These are phyloP conservation scores for Tragelaphus buxtoni DNA, from an alignment of 2,113 vertebrate species.

Conservation along the genomic window DNA sequence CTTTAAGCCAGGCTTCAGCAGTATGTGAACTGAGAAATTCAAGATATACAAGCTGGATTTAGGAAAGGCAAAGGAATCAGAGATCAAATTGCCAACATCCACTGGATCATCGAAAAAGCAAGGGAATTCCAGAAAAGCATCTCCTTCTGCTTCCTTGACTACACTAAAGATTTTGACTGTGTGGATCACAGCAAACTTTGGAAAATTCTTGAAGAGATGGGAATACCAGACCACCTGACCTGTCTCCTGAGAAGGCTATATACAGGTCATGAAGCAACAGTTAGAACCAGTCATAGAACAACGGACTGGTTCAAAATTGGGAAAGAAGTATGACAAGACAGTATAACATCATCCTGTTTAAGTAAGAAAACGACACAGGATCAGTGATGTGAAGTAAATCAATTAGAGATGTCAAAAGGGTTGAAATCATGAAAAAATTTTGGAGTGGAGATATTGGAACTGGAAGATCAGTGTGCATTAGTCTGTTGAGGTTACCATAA, in stretches of 20 bases:
- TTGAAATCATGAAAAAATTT: background rate
- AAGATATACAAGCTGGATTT: background rate
- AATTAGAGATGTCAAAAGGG: background rate
- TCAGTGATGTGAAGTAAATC: background rate
- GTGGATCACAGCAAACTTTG: background rate
- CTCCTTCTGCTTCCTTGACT: background rate
- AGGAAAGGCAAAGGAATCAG: background rate
- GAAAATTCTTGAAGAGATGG: background rate
- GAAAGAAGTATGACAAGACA: background rate
- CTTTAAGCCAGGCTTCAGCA: background rate
- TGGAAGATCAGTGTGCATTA: background rate
- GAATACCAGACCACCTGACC: background rate
- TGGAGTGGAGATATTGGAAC: background rate
- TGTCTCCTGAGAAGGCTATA: background rate
- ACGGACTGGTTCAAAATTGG: background rate
- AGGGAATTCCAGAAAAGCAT: background rate
- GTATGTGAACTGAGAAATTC: background rate
- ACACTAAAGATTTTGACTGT: background rate
- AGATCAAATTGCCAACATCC: background rate
- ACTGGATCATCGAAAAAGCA: accelerated
- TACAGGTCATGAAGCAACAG: background rate
- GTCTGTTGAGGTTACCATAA: too few relatives aligned
- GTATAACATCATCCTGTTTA: background rate
- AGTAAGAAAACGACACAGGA: background rate
- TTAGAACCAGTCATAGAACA: background rate